These are phyloP conservation scores for Halcyon leucocephala DNA, from an alignment of 2,797 vertebrate species.

Conservation along the genomic window DNA sequence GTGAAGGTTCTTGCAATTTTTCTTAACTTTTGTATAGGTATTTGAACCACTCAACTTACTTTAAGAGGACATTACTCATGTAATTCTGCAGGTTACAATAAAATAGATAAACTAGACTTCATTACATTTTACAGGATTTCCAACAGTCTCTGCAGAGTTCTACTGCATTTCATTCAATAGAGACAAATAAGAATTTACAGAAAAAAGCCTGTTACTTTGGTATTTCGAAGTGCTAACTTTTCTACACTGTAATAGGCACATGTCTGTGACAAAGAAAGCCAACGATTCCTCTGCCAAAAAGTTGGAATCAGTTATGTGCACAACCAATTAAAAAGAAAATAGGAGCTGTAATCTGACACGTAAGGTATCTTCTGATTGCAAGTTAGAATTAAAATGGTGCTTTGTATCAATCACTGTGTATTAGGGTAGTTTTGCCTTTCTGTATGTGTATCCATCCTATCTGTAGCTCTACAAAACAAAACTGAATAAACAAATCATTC, in stretches of 20 bases:
- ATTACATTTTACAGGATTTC: neutral
- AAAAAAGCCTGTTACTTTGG: neutral
- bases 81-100: neutral
- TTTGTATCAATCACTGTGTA: neutral
- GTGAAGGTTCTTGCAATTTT: neutral
- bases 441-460: neutral
- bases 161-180: neutral
- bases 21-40: neutral
- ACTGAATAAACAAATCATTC: conserved; percentile 12
- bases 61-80: neutral
- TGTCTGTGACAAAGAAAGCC: neutral
- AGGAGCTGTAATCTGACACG: neutral
- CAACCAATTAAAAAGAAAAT: neutral
- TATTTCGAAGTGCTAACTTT: neutral
- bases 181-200: neutral
- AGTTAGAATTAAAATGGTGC: neutral
- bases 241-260: neutral
- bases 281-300: neutral
- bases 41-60: neutral
- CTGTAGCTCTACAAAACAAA: neutral
- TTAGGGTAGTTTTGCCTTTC: neutral
- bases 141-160: neutral
- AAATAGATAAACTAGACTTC: neutral
- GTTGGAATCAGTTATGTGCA: neutral
- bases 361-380: neutral